These are phyloP conservation scores for Porites lutea DNA, from an alignment of 64 coral and sea anemone genomes.

Conservation along the genomic window DNA sequence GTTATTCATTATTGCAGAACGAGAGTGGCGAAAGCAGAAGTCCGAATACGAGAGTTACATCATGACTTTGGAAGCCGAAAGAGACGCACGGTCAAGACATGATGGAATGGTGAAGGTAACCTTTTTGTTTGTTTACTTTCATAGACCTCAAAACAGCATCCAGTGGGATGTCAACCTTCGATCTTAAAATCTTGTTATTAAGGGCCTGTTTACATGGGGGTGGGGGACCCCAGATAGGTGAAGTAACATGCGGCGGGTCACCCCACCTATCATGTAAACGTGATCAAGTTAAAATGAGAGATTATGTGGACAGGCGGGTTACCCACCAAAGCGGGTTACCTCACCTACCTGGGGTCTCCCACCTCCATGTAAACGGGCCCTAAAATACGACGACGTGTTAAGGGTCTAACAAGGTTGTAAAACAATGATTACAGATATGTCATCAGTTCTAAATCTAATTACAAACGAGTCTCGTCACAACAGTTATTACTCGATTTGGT, in stretches of 20 bases:
- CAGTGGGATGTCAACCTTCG: background rate
- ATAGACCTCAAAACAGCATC: background rate
- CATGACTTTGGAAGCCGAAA: slow-evolving; percentile 47
- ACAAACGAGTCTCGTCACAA: no score
- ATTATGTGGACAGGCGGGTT: no score
- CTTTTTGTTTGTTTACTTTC: background rate
- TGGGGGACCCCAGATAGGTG: no score
- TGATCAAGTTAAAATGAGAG: no score
- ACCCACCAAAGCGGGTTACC: no score
- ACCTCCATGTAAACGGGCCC: no score
- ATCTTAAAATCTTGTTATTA: background rate
- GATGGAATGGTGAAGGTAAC: background rate
- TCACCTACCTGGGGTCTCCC: no score
- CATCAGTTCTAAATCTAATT: background rate
- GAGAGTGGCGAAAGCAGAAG: slow-evolving; percentile 64
- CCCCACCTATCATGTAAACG: no score
- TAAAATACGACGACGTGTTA: background rate
- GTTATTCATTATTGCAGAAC: slow-evolving; percentile 21
- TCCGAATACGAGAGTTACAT: slow-evolving; percentile 78
- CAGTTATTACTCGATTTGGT: no score
- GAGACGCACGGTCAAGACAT: slow-evolving; percentile 2
- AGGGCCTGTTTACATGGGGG: no score
- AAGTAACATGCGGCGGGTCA: no score
- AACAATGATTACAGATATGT: slow-evolving; percentile 2
- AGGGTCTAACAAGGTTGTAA: background rate